These are phyloP conservation scores for Dipodomys merriami DNA, from an alignment of 2,113 vertebrate genomes.

Conservation along the genomic window DNA sequence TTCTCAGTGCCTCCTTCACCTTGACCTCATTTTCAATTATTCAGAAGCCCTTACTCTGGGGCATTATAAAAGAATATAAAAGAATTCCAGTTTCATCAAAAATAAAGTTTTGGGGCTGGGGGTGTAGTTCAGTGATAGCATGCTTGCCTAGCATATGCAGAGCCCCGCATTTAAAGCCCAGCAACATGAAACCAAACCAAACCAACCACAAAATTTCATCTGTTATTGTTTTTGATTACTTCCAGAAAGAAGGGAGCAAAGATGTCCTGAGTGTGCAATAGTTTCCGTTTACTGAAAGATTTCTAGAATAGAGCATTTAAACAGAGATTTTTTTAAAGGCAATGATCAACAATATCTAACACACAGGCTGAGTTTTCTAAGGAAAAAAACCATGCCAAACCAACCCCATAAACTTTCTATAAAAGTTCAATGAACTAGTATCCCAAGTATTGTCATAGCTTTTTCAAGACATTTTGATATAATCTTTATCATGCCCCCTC, in stretches of 20 bases:
- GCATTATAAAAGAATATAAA: constrained; percentile 17
- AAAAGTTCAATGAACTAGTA: constrained; percentile 12
- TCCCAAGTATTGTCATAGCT: neutral
- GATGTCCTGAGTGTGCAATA: neutral
- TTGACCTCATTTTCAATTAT: neutral
- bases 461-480: constrained; percentile 15
- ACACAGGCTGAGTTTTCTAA: constrained; percentile 19
- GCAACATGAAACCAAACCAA: neutral
- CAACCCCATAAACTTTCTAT: constrained; percentile 27
- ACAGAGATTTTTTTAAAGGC: neutral
- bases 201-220: neutral
- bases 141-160: neutral
- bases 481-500: no score
- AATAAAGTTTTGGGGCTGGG: neutral
- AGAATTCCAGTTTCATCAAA: constrained; percentile 10
- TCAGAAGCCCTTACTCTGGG: neutral
- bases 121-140: neutral
- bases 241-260: constrained; percentile 31
- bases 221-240: constrained; percentile 15
- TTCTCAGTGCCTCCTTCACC: neutral
- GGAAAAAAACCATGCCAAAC: constrained; percentile 57
- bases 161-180: neutral
- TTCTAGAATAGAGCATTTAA: neutral
- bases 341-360: constrained; percentile 22
- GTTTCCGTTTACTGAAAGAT: neutral